Percentiles rank a stretch among this genome's conserved stretches.
Evolutionary conservation across 2,888 invertebrate species (phyloP).

Genomic region (Xestoiulus laeticollis): DNA sequence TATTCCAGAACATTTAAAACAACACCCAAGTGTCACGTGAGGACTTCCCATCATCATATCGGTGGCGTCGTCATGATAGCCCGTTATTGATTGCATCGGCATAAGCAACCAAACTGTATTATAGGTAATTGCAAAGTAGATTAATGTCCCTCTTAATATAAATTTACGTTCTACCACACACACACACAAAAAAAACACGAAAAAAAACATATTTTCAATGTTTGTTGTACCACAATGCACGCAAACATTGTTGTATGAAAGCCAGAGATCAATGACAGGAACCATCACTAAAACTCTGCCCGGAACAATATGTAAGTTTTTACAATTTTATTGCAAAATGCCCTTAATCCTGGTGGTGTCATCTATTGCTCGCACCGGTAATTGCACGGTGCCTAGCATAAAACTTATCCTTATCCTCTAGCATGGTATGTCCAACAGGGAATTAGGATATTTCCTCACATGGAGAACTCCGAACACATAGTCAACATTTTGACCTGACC

Average conservation of each 20-base stretch:
- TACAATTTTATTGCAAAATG: neutral
- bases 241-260: neutral
- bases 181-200: too few relatives aligned
- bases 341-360: neutral
- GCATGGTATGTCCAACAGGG: too few relatives aligned
- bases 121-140: neutral
- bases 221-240: neutral
- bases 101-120: neutral
- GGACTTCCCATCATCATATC: neutral
- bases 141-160: neutral
- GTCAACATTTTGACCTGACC: too few relatives aligned
- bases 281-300: neutral
- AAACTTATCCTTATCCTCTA: neutral
- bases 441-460: too few relatives aligned
- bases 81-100: neutral
- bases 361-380: neutral
- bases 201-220: neutral
- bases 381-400: neutral
- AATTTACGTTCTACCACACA: neutral
- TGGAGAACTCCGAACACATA: too few relatives aligned
- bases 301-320: too few relatives aligned
- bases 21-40: neutral
- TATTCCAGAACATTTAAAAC: neutral
- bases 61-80: neutral
- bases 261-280: neutral